Base-by-base conservation (phyloP, 2,797 vertebrate genomes). In the Echiichthys vipera region DNA sequence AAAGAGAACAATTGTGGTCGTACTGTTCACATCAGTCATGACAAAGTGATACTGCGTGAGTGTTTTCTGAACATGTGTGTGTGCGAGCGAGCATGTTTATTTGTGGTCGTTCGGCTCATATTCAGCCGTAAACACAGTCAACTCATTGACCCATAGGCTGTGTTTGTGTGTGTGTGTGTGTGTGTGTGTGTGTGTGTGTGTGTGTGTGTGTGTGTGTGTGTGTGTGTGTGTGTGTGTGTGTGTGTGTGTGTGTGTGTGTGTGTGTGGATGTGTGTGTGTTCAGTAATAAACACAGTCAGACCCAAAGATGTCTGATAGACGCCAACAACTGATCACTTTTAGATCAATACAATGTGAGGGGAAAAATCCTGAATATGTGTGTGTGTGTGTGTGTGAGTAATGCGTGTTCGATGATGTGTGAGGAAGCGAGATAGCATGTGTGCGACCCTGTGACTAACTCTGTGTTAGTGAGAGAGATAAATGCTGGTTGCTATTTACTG, bases 1-100 rank as follows among this genome's bases (percentile, higher is more conserved):
- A 87, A 87, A 80, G 91, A 88, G 91, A 91, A 93, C 92, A 92
- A 92, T 90, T 93, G 92, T 64, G 92, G 92, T 93, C 36, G 74
- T 42, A 76, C 80, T 87, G 73, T 84, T 91, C 89, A 71, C 88
- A 86, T 83, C 86, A 87, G 84, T 85, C 89, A 63, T 84, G 89
- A 81, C 89, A 78, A 81, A 62, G 74, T 80, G 87, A 85, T 84
- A 68, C 65, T 88, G 80, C 78, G 34, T 67, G 64, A 24, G 40
- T 43, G 65, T 47, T 57, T 55, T 57, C 32, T 2, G 37, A 36
- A 67, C 14, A 10, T 18, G 59, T 17, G 54, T 32, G 47, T 15
- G 59, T 5, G 50, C 2, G 9, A 7, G 15, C 5, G 25, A 46
- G 42, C 36, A 67, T 88, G 85, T 89, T 88, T 92, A 88, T 91